Evolutionary conservation across 2,113 vertebrate species (phyloP).

Genomic region (Pelobates fuscus): DNA sequence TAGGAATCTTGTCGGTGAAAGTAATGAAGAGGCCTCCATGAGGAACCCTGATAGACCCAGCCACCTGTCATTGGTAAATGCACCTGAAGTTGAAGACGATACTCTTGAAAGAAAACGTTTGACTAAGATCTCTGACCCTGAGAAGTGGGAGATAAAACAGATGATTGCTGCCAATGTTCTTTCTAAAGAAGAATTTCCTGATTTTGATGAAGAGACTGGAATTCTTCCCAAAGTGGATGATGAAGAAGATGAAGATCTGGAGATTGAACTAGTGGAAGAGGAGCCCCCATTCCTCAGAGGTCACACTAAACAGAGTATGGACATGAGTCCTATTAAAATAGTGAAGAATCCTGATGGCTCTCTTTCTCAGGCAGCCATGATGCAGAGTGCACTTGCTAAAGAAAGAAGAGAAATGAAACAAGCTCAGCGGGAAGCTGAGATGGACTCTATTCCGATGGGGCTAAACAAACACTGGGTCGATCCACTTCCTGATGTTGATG

Average conservation of each 20-base stretch:
- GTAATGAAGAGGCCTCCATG: slow-evolving; percentile 84
- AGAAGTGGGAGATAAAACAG: slow-evolving; percentile 99
- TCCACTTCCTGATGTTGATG: slow-evolving; percentile 92
- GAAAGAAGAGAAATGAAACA: slow-evolving; percentile 94
- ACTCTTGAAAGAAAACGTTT: slow-evolving; percentile 92
- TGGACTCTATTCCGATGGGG: slow-evolving; percentile 98
- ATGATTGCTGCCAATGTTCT: slow-evolving; percentile 98
- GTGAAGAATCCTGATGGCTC: slow-evolving; percentile 99
- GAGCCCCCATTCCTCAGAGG: slow-evolving; percentile 95
- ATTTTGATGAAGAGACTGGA: slow-evolving; percentile 97
- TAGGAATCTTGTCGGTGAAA: slow-evolving; percentile 83
- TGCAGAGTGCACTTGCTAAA: slow-evolving; percentile 97
- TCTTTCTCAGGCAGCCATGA: slow-evolving; percentile 97
- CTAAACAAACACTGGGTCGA: slow-evolving; percentile 99
- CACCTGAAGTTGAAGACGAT: slow-evolving; percentile 92
- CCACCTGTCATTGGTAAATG: slow-evolving; percentile 87
- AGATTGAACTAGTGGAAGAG: slow-evolving; percentile 96
- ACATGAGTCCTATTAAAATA: slow-evolving; percentile 98
- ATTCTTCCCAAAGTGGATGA: slow-evolving; percentile 98
- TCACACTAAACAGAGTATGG: slow-evolving; percentile 98
- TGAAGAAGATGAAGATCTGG: slow-evolving; percentile 97
- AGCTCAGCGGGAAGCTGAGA: slow-evolving; percentile 94
- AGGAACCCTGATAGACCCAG: slow-evolving; percentile 92
- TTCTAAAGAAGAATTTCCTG: slow-evolving; percentile 97
- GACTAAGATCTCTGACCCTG: slow-evolving; percentile 94